Evolutionary conservation across 2,113 vertebrate species (phyloP).

Genomic region (Phaetusa simplex): DNA sequence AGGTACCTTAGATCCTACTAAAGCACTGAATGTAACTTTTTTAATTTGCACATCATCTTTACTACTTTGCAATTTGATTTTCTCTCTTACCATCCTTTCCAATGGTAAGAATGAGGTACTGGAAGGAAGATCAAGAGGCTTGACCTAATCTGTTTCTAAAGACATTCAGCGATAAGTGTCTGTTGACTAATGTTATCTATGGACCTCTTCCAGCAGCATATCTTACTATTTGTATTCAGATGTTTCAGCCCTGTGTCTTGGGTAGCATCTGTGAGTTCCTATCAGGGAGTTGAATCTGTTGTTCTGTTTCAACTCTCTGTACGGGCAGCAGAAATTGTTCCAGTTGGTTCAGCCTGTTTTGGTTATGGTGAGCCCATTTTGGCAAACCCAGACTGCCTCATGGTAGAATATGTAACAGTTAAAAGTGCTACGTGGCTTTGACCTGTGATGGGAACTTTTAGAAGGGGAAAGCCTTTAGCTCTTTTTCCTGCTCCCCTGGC

Average conservation of each 20-base stretch:
- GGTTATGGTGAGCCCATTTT: neutral
- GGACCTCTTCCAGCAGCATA: neutral
- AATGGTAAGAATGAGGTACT: neutral
- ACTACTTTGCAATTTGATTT: neutral
- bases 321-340: neutral
- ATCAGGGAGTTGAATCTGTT: neutral
- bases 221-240: neutral
- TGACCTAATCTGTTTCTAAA: neutral
- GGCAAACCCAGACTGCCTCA: neutral
- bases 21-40: neutral
- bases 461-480: neutral
- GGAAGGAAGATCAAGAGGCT: neutral
- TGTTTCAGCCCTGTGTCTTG: neutral
- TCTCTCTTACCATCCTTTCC: neutral
- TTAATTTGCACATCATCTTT: neutral
- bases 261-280: neutral
- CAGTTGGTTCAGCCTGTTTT: neutral
- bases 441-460: neutral
- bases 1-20: neutral
- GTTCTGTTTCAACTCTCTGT: neutral
- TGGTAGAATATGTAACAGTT: neutral
- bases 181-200: neutral
- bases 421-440: neutral
- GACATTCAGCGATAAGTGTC: neutral
- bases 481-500: neutral